Evolutionary conservation across 1,140 invertebrate genomes (phyloP), one percentile per base, ranked within the genome.

Genomic region (Danaus plexippus): DNA sequence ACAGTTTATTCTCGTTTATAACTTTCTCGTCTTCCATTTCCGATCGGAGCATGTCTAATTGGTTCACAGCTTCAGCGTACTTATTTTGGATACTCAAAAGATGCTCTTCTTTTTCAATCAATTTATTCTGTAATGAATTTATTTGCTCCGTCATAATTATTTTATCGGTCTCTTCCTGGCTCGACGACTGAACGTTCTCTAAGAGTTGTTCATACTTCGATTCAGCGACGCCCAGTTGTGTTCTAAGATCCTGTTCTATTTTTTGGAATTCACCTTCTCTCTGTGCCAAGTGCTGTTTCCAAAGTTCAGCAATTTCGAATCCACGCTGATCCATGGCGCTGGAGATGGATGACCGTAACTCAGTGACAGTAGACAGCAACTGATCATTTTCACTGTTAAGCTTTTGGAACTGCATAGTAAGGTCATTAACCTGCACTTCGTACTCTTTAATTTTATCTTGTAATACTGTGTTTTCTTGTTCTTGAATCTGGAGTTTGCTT

Each of bases 291-390:
- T 92, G 90, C 57, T 90, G 82, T 73, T 91, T 91, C 91, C 90
- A 92, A 62, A 90, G 87, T 75, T 89, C 89, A 12, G 90, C 90
- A 54, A 92, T 89, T 82, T 91, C 90, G 72, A 85, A 86, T 50
- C 90, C 90, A 49, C 90, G 82, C 69, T 91, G 90, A 70, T 92
- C 90, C 44, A 91, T 88, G 52, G 88, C 80, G 45, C 81, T 81
- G 3, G 85, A 76, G 15, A 88, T 59, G 13, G 82, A 84, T 11
- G 78, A 74, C 41, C 84, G 80, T 53, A 87, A 66, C 61, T 88
- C 86, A 15, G 86, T 70, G 40, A 85, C 71, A 49, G 73, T 86
- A 11, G 81, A 77, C 44, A 87, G 54, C 15, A 85, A 68, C 65
- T 80, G 73, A 44, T 86, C 72, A 62, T 90, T 81, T 65, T 87